Percentiles rank a stretch among this genome's conserved stretches.
Evolutionary conservation across 2,797 vertebrate genomes (phyloP).

Genomic region (Balearica regulorum): DNA sequence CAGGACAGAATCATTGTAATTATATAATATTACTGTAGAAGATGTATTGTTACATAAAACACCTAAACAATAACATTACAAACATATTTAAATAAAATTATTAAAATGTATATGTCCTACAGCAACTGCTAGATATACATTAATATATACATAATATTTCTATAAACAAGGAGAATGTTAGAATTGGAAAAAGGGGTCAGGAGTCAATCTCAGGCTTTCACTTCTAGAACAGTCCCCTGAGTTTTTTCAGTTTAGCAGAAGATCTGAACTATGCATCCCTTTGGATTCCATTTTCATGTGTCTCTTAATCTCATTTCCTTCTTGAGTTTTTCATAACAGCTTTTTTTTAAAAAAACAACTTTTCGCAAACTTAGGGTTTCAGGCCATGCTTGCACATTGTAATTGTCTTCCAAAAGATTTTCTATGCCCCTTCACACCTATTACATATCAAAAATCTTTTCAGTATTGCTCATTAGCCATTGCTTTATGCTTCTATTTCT

Average conservation of each 20-base stretch:
- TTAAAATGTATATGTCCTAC: neutral
- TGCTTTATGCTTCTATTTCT: neutral
- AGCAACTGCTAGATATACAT: neutral
- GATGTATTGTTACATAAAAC: neutral
- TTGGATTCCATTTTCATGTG: neutral
- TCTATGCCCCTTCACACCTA: neutral
- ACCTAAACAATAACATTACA: neutral
- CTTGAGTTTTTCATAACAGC: neutral
- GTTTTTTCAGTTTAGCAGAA: neutral
- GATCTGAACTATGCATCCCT: fast-evolving
- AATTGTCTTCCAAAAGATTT: neutral
- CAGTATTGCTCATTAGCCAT: neutral
- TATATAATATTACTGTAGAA: neutral
- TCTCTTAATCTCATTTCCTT: neutral
- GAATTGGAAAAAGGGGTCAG: neutral
- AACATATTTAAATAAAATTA: neutral
- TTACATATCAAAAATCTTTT: neutral
- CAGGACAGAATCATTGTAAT: neutral
- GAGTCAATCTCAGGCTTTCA: neutral
- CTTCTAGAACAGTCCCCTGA: neutral
- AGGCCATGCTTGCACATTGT: neutral
- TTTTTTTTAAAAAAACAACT: neutral
- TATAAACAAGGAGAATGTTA: neutral
- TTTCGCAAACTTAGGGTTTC: neutral
- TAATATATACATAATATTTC: neutral